phyloP scores from a whole-genome alignment of 2,113 vertebrate species.

The Microcebus lehilahytsara region DNA sequence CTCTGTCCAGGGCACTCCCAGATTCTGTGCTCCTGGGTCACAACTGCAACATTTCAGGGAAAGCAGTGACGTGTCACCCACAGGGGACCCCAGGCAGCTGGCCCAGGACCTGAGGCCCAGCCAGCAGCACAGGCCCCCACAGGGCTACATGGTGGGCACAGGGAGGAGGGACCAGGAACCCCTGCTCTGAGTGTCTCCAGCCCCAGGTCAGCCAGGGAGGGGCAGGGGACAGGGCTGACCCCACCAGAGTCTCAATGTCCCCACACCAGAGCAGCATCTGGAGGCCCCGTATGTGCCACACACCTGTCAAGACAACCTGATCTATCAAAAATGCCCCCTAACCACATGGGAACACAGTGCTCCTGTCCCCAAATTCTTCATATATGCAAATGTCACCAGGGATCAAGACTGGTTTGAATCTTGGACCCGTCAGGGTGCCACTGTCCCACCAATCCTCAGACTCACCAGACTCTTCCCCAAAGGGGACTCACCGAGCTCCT shows the following conservation, averaged over 20 bases:
- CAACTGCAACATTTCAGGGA: background rate
- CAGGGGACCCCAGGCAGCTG: background rate
- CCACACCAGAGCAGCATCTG: background rate
- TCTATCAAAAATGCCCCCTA: background rate
- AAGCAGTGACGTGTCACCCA: background rate
- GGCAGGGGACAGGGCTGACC: background rate
- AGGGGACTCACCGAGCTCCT: background rate
- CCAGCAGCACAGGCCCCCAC: background rate
- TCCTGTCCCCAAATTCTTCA: background rate
- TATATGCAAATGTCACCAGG: background rate
- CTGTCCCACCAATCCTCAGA: background rate
- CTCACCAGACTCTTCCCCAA: background rate
- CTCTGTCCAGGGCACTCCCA: background rate
- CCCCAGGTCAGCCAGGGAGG: background rate
- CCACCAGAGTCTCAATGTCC: background rate
- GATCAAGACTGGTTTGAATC: background rate
- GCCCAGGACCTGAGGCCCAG: background rate
- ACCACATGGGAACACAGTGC: background rate
- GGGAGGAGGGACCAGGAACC: background rate
- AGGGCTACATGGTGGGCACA: background rate
- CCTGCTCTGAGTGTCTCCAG: background rate
- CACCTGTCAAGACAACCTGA: background rate
- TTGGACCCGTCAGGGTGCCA: background rate
- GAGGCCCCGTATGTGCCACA: background rate
- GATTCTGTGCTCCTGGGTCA: background rate